Evolutionary conservation across 2,888 invertebrate species (phyloP).

Genomic region (Oscheius onirici): DNA sequence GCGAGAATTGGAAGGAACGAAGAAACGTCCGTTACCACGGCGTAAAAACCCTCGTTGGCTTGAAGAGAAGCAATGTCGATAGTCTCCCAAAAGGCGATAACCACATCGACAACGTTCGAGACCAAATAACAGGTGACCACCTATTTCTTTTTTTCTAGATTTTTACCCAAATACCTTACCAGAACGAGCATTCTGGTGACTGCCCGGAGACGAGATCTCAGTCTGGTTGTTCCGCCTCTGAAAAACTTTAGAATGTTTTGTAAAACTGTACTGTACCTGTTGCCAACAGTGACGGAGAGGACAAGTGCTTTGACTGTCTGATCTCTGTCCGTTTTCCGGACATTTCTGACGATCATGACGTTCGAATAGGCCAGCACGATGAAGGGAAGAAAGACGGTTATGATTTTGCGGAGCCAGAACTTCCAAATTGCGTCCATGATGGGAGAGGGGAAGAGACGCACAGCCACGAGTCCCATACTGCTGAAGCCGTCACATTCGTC

Average conservation of each 20-base stretch:
- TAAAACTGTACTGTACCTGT: slow-evolving; percentile 42
- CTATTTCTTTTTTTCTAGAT: too few species aligned
- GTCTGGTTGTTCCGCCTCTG: slow-evolving; percentile 56
- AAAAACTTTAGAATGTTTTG: slow-evolving; percentile 18
- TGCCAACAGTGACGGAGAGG: slow-evolving; percentile 64
- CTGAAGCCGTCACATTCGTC: slow-evolving; percentile 58
- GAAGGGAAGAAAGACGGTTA: slow-evolving; percentile 67
- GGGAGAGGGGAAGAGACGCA: slow-evolving; percentile 48
- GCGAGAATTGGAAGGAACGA: slow-evolving; percentile 60
- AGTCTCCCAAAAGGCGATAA: slow-evolving; percentile 57
- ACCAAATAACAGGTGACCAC: slow-evolving; percentile 53
- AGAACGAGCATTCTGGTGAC: slow-evolving; percentile 61
- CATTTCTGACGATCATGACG: slow-evolving; percentile 62
- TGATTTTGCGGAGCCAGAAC: slow-evolving; percentile 63
- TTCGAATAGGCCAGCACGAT: slow-evolving; percentile 68
- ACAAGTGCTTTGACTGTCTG: slow-evolving; percentile 65
- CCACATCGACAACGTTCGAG: slow-evolving; percentile 56
- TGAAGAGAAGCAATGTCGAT: slow-evolving; percentile 44
- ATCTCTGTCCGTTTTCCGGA: slow-evolving; percentile 60
- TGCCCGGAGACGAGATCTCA: slow-evolving; percentile 52
- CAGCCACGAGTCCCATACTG: slow-evolving; percentile 54
- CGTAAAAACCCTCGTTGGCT: slow-evolving; percentile 41
- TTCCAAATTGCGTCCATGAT: slow-evolving; percentile 61
- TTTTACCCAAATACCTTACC: slow-evolving; percentile 13
- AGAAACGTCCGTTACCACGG: slow-evolving; percentile 56